Percentiles rank a stretch among this genome's conserved stretches.
Evolutionary conservation across 2,797 vertebrate species (phyloP).

Genomic region (Kryptopterus vitreolus): DNA sequence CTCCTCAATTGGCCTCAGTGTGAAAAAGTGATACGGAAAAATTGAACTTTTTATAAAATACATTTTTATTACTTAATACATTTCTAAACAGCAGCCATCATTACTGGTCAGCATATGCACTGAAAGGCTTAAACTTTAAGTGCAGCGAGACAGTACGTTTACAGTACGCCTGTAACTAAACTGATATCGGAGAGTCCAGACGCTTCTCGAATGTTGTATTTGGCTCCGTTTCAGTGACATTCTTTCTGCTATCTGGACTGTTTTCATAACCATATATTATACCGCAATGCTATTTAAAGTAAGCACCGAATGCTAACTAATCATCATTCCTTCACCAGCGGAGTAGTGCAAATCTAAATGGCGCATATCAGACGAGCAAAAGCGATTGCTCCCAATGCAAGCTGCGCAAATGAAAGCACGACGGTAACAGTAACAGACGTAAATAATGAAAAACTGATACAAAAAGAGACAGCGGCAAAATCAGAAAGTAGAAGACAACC

Average conservation of each 20-base stretch:
- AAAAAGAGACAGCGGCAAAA: constrained; percentile 39
- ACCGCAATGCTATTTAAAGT: constrained; percentile 22
- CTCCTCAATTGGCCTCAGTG: no score
- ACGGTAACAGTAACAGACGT: constrained; percentile 7
- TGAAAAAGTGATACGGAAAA: no score
- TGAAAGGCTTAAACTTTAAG: constrained; percentile 19
- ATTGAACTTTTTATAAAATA: no score
- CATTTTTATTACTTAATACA: no score
- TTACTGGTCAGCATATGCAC: not conserved
- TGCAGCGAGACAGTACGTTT: constrained; percentile 46
- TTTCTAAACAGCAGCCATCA: not conserved
- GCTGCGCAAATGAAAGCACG: not conserved
- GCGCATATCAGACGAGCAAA: not conserved
- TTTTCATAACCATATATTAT: constrained; percentile 31
- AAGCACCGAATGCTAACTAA: not conserved
- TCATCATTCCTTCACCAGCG: not conserved
- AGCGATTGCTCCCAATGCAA: constrained; percentile 6
- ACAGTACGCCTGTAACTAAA: constrained; percentile 36
- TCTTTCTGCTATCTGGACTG: constrained; percentile 36
- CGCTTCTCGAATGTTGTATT: constrained; percentile 47
- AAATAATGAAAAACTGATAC: constrained; percentile 38
- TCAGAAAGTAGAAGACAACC: constrained; percentile 29
- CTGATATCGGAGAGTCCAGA: constrained; percentile 41
- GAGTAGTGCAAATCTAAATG: not conserved
- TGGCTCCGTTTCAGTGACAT: constrained; percentile 40